A percentile compares a stretch with the other conserved stretches of the same genome.
Conservation (phyloP, 2,113 vertebrate species). For the Clarias macrocephalus region DNA sequence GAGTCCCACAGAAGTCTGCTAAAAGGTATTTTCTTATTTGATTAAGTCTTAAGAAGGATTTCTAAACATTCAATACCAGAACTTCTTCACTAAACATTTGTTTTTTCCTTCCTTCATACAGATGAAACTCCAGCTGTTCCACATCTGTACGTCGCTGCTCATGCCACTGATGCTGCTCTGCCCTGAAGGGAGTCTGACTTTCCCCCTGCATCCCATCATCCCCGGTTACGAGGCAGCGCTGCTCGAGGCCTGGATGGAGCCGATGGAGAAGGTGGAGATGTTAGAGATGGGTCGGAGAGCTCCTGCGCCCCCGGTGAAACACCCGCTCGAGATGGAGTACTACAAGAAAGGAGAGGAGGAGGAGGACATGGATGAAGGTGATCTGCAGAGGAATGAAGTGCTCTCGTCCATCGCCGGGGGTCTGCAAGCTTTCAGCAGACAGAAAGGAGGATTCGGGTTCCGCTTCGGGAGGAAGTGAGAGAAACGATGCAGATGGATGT, state of each 20-base stretch:
- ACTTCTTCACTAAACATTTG: neutral
- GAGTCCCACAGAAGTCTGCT: neutral
- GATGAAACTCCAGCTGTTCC: conserved; percentile 62
- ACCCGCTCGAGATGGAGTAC: conserved; percentile 41
- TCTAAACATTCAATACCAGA: neutral
- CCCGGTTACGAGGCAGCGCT: conserved; percentile 54
- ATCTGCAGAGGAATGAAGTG: conserved; percentile 60
- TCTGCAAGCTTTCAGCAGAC: conserved; percentile 70
- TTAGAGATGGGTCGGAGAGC: conserved; percentile 47
- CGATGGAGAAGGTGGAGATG: neutral
- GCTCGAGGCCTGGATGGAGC: conserved; percentile 46
- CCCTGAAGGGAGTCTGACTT: neutral
- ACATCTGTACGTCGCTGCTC: conserved; percentile 55
- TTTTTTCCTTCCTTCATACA: conserved; percentile 39
- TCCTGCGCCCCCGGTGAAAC: conserved; percentile 32
- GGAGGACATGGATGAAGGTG: conserved; percentile 55
- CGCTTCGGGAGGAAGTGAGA: conserved; percentile 68
- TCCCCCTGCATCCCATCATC: conserved; percentile 45
- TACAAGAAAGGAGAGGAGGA: conserved; percentile 58
- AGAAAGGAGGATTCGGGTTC: conserved; percentile 76
- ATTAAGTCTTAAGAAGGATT: neutral
- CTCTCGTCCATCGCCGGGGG: conserved; percentile 70
- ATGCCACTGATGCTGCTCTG: conserved; percentile 57
- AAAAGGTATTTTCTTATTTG: conserved; percentile 2
- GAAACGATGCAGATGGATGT: neutral